phyloP scores from a whole-genome alignment of 2,888 invertebrate genomes.

The Agriopis leucophaearia region DNA sequence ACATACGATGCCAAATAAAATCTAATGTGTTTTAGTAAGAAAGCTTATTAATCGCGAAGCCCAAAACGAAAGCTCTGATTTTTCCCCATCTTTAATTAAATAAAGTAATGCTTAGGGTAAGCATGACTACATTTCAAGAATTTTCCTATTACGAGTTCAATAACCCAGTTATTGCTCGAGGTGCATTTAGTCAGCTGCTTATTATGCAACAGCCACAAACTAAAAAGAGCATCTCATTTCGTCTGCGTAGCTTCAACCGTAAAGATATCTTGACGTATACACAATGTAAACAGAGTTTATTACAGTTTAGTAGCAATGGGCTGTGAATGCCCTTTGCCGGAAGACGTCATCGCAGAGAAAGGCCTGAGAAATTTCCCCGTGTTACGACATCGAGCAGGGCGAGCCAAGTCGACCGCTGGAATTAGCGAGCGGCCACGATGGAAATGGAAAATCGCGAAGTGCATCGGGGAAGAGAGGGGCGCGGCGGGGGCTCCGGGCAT shows the following conservation, averaged over 20 bases:
- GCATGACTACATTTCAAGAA: conserved; percentile 7
- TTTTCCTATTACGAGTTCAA: conserved; percentile 34
- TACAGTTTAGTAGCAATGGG: conserved; percentile 55
- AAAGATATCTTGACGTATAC: conserved; percentile 37
- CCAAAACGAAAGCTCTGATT: background rate
- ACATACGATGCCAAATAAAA: background rate
- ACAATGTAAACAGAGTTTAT: conserved; percentile 48
- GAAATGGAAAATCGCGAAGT: conserved; percentile 84
- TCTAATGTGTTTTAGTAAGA: background rate
- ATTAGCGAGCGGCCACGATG: conserved; percentile 76
- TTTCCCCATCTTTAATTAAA: background rate
- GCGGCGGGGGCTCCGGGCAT: conserved; percentile 70
- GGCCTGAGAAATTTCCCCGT: conserved; percentile 72
- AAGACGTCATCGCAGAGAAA: conserved; percentile 71
- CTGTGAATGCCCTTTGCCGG: conserved; percentile 68
- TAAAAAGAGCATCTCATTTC: conserved; percentile 30
- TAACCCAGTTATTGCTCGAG: conserved; percentile 31
- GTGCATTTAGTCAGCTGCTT: conserved; percentile 29
- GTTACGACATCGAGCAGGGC: conserved; percentile 68
- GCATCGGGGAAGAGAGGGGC: conserved; percentile 62
- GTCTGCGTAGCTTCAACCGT: conserved; percentile 28
- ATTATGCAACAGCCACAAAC: conserved; percentile 30
- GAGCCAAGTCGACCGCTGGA: conserved; percentile 67
- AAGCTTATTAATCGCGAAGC: background rate
- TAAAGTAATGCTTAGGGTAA: too few relatives aligned